Evolutionary conservation across 2,888 invertebrate species (phyloP), one percentile per base, ranked within the genome.

Genomic region (Stenchaetothrips biformis): DNA sequence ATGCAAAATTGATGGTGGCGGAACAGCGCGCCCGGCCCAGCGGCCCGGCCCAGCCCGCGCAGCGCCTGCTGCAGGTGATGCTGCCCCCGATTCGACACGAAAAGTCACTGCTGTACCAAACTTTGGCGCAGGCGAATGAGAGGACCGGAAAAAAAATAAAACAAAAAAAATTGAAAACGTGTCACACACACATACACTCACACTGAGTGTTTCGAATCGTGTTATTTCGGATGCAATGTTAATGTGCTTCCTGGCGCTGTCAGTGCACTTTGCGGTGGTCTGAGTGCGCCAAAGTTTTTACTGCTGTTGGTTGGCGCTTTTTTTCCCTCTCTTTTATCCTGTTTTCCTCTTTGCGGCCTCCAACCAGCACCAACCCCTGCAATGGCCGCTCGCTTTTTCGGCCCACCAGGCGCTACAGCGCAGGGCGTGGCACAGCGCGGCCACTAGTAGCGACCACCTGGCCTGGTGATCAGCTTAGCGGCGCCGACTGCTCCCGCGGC

Each of bases 1-100:
- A 74, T 74, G 67, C 67, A 74, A 21, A 21, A 74, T 74, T 74
- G 67, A 74, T 74, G 67, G 25, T 74, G 21, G 25, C 67, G 67
- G 25, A 25, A 25, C 67, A 53, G 25, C 67, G 67, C 25, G 67
- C 37, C 37, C 37, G 37, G 37, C 37, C 2, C 4, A 37, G 37
- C 37, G 37, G 37, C 37, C 37, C 37, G 37, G 37, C 37, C 37
- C 37, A 37, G 37, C 37, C 37, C 37, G 37, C 4, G 37, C 37
- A 37, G 37, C 4, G 37, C 37, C 53, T 18, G 13, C 53, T 18
- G 53, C 53, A 53, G 53, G 16, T 53, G 53, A 9, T 1, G 13
- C 53, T 18, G 53, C 18, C 16, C 4, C 53, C 16, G 53, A 13
- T 53, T 53, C 13, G 67, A 67, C 67, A 67, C 21, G 21, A 4